A percentile compares a stretch with the other conserved stretches of the same genome.
Evolutionary conservation across 2,888 invertebrate species (phyloP).

Genomic region (Tipula unca): DNA sequence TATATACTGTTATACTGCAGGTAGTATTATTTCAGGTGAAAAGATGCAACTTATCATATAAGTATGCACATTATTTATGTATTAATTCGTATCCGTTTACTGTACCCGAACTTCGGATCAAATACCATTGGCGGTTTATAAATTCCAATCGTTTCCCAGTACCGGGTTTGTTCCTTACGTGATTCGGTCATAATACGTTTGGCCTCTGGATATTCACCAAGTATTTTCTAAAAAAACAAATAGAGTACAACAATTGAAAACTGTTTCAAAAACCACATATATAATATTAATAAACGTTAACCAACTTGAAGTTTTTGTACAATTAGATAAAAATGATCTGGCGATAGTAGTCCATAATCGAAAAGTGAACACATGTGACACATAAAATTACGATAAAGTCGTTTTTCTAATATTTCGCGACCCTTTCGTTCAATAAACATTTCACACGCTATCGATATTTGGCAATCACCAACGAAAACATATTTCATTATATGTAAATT

Average conservation of each 20-base stretch:
- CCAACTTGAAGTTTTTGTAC: conserved; percentile 16
- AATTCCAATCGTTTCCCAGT: neutral
- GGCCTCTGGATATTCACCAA: neutral
- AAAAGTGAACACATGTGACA: conserved; percentile 79
- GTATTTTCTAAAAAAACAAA: conserved; percentile 1
- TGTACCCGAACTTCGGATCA: neutral
- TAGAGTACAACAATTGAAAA: neutral
- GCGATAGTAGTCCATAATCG: conserved; percentile 78
- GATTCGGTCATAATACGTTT: neutral
- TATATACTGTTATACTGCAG: neutral
- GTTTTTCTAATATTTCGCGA: conserved; percentile 65
- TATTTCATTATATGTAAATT: conserved; percentile 87
- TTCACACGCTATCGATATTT: conserved; percentile 74
- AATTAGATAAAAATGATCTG: conserved; percentile 31
- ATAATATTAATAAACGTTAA: neutral
- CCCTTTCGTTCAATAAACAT: conserved; percentile 78
- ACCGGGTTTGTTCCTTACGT: neutral
- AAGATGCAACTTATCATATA: neutral
- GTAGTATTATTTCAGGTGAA: neutral
- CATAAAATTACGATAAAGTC: conserved; percentile 76
- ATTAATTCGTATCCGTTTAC: neutral
- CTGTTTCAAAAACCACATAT: neutral
- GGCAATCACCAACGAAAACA: conserved; percentile 80
- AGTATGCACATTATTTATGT: neutral
- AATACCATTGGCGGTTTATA: neutral